These are phyloP conservation scores for Drosophila eugracilis DNA, from an alignment of 1,140 invertebrate species.

Conservation along the genomic window DNA sequence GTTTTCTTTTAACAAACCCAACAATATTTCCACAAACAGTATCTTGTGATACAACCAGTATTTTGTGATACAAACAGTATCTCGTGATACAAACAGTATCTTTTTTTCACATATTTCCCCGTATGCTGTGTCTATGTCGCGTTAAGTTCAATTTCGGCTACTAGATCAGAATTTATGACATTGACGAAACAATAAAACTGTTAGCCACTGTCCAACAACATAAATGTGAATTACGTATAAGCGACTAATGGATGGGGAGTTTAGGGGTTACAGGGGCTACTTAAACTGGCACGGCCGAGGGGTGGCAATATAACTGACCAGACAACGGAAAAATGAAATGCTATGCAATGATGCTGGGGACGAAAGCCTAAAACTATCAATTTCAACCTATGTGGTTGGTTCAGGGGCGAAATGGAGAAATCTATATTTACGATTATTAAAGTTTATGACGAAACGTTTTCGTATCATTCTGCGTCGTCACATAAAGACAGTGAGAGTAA, in stretches of 20 bases:
- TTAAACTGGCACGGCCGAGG: neutral
- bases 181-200: conserved; percentile 83
- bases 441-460: conserved; percentile 85
- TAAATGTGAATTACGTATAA: conserved; percentile 75
- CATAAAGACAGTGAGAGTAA: conserved; percentile 78
- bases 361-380: conserved; percentile 83
- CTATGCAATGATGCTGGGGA: conserved; percentile 56
- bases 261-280: neutral
- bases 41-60: neutral
- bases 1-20: neutral
- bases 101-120: neutral
- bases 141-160: conserved; percentile 82
- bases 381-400: conserved; percentile 61
- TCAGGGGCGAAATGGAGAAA: conserved; percentile 64
- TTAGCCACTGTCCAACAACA: conserved; percentile 60
- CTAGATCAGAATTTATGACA: conserved; percentile 83
- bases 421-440: conserved; percentile 85
- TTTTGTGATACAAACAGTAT: neutral
- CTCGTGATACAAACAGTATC: neutral
- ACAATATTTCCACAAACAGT: conserved; percentile 25
- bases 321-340: conserved; percentile 73
- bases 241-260: conserved; percentile 1
- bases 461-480: conserved; percentile 84
- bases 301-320: conserved; percentile 48
- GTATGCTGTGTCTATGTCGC: conserved; percentile 38